Conservation (phyloP, 1,140 invertebrate species). For the Ostrea edulis region DNA sequence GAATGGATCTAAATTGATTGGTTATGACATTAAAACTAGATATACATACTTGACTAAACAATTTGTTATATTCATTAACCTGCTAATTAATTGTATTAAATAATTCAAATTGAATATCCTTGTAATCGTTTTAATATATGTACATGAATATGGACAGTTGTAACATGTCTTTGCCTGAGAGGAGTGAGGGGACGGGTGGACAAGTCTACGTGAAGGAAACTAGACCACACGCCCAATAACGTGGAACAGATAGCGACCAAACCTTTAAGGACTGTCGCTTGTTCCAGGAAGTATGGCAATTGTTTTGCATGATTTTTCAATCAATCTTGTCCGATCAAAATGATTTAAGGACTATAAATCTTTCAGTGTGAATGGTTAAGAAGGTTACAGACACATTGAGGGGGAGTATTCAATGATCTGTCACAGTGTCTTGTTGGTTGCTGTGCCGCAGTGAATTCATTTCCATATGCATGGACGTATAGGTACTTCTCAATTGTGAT, state of each 20-base stretch:
- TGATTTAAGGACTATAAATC: conserved; percentile 27
- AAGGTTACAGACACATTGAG: conserved; percentile 14
- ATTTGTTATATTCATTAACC: no score
- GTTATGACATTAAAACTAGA: no score
- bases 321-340: conserved; percentile 19
- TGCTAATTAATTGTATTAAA: no score
- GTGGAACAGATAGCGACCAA: neutral
- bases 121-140: no score
- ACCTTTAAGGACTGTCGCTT: neutral
- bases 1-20: no score
- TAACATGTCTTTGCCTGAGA: neutral
- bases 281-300: conserved; percentile 10
- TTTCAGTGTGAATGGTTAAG: neutral
- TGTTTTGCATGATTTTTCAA: conserved; percentile 37
- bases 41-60: no score
- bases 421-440: neutral
- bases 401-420: conserved; percentile 20
- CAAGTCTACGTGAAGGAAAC: neutral
- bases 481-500: neutral
- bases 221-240: neutral
- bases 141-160: no score
- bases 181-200: neutral
- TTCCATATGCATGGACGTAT: neutral
- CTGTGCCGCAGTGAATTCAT: neutral
- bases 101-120: no score